Evolutionary conservation across 2,797 vertebrate species (phyloP), one percentile per base, ranked within the genome.

Genomic region (Hemitrygon akajei): DNA sequence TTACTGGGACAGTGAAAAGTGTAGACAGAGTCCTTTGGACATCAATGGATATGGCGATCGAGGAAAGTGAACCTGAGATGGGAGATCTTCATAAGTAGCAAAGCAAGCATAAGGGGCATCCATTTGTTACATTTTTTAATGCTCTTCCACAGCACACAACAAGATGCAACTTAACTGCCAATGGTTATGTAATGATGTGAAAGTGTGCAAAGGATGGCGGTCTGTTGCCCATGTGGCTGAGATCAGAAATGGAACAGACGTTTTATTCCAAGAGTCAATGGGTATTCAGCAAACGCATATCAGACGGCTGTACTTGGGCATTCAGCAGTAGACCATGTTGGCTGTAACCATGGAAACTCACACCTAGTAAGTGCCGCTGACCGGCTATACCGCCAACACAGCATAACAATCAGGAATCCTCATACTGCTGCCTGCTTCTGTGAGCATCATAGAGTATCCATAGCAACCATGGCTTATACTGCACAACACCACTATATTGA

Each of bases 311-410:
- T 22, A 37, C 84, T 63, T 5, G 30, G 56, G 25, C 84, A 63
- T 63, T 63, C n/a, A 63, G 27, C 56, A 60, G 82, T 30, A 63
- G 82, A 56, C 58, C 60, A 22, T 89, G 60, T 89, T 34, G 66
- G 18, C 86, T 66, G 86, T 89, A 22, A 20, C 86, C 60, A 89
- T 89, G 63, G 86, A 18, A 89, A 89, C 86, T 37, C 63, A 34
- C 16, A 69, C n/a, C 18, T 34, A 2, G 30, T 20, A 37, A 89
- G 63, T 89, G 86, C 86, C 86, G 22, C n/a, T 89, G 86, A 89
- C 60, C 60, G 7, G n/a, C n/a, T 89, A 22, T n/a, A 20, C 63
- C 37, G n/a, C 60, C 63, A 87, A 34, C 58, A 87, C 84, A 87
- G 63, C n/a, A 30, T 3, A 87, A 87, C 84, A 87, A 66, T 87